Percentiles rank a stretch among this genome's conserved stretches.
Conservation (phyloP, 2,888 invertebrate species). For the Coenonympha arcania region DNA sequence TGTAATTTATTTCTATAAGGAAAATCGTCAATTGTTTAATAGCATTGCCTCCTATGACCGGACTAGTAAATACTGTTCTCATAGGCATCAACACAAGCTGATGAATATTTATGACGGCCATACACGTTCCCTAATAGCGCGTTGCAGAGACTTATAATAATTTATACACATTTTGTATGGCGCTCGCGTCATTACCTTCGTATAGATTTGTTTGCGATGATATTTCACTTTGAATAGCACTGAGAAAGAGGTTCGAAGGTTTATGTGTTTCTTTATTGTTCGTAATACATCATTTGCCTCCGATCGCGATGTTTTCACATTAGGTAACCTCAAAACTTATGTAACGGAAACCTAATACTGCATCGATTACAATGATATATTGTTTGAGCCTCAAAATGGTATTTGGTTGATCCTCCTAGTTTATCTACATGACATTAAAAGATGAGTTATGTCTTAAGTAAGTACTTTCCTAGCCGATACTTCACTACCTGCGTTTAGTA, state of each 20-base stretch:
- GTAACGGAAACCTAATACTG: not conserved
- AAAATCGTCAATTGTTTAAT: no score
- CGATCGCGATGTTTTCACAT: slow-evolving; percentile 14
- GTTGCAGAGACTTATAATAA: slow-evolving; percentile 36
- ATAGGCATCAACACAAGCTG: slow-evolving; percentile 44
- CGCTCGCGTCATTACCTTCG: slow-evolving; percentile 59
- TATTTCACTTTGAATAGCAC: slow-evolving; percentile 30
- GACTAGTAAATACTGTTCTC: slow-evolving; percentile 31
- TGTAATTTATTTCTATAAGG: no score
- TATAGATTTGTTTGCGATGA: slow-evolving; percentile 41
- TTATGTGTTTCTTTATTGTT: slow-evolving; percentile 25
- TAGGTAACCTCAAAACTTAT: slow-evolving; percentile 11
- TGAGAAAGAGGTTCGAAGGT: slow-evolving; percentile 22
- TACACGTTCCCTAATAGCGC: slow-evolving; percentile 49
- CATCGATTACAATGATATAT: not conserved
- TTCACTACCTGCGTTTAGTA: no score
- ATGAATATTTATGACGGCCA: slow-evolving; percentile 54
- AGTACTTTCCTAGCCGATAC: no score
- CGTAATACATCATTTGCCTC: slow-evolving; percentile 25
- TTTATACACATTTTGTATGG: slow-evolving; percentile 45
- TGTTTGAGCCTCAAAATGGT: not conserved
- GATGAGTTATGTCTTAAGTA: no score
- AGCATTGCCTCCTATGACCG: no score
- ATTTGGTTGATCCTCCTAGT: no score
- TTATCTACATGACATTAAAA: no score